Evolutionary conservation across 2,888 invertebrate genomes (phyloP).

Genomic region (Toxonevra muliebris): DNA sequence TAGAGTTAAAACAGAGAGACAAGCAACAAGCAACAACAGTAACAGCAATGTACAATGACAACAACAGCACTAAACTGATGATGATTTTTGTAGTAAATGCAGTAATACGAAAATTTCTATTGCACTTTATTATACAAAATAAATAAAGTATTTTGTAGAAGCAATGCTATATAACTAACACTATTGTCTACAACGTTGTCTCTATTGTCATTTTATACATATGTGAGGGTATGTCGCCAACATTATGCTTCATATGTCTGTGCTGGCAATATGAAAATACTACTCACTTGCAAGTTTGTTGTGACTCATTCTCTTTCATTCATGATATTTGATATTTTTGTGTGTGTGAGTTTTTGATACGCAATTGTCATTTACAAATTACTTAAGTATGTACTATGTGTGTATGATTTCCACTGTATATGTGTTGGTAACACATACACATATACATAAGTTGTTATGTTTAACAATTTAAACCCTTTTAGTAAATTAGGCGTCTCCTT

Average conservation of each 20-base stretch:
- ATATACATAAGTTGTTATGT: background rate
- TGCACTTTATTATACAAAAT: too few species aligned
- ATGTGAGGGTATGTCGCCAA: background rate
- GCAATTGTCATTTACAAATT: background rate
- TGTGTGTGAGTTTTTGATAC: slow-evolving; percentile 1
- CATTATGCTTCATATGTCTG: background rate
- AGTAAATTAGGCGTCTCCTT: slow-evolving; percentile 10
- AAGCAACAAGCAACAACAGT: background rate
- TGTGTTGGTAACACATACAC: background rate
- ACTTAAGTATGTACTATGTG: too few species aligned
- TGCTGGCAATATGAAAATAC: background rate
- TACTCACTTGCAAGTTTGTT: background rate
- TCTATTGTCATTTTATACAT: background rate
- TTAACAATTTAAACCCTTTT: slow-evolving; percentile 10
- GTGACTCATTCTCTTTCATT: background rate
- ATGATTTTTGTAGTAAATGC: too few species aligned
- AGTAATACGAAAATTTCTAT: too few species aligned
- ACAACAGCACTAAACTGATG: background rate
- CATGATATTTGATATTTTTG: slow-evolving; percentile 16
- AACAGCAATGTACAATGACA: background rate
- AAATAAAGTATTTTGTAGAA: too few species aligned
- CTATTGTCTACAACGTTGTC: too few species aligned
- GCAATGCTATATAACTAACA: too few species aligned
- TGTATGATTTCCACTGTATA: background rate
- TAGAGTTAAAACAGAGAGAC: background rate